Percentiles rank a stretch among this genome's conserved stretches.
These are phyloP conservation scores for Xiphorhynchus erythropygius DNA, from an alignment of 2,797 vertebrate genomes.

Conservation along the genomic window DNA sequence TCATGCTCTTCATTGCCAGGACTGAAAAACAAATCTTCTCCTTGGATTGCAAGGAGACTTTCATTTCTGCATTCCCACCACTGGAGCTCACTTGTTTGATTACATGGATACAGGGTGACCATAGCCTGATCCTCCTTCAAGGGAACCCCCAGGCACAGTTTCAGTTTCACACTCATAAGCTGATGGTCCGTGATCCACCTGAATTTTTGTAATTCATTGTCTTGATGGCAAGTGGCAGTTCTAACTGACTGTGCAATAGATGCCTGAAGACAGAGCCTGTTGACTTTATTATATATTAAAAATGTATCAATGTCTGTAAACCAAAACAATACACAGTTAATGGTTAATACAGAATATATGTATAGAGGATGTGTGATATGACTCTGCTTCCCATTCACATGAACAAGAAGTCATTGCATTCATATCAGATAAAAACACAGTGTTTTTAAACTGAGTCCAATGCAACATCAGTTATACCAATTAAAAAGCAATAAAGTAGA, in stretches of 20 bases:
- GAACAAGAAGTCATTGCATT: not conserved
- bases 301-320: slow-evolving; percentile 81
- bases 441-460: not conserved
- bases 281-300: slow-evolving; percentile 85
- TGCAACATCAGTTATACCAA: not conserved
- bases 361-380: not conserved
- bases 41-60: slow-evolving; percentile 85
- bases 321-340: not conserved
- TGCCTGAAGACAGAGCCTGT: slow-evolving; percentile 83
- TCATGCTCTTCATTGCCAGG: slow-evolving; percentile 85
- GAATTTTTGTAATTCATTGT: slow-evolving; percentile 83
- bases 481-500: not conserved
- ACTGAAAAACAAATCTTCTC: slow-evolving; percentile 84
- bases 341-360: not conserved
- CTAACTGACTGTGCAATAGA: slow-evolving; percentile 68
- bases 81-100: slow-evolving; percentile 82
- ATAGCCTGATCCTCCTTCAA: slow-evolving; percentile 79
- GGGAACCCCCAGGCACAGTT: slow-evolving; percentile 83
- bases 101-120: slow-evolving; percentile 82
- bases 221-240: slow-evolving; percentile 76
- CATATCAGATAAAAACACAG: not conserved
- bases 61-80: slow-evolving; percentile 94
- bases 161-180: slow-evolving; percentile 84
- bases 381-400: not conserved
- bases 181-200: slow-evolving; percentile 87